phyloP scores from a whole-genome alignment of 2,888 invertebrate genomes.

The Orthosia gracilis region DNA sequence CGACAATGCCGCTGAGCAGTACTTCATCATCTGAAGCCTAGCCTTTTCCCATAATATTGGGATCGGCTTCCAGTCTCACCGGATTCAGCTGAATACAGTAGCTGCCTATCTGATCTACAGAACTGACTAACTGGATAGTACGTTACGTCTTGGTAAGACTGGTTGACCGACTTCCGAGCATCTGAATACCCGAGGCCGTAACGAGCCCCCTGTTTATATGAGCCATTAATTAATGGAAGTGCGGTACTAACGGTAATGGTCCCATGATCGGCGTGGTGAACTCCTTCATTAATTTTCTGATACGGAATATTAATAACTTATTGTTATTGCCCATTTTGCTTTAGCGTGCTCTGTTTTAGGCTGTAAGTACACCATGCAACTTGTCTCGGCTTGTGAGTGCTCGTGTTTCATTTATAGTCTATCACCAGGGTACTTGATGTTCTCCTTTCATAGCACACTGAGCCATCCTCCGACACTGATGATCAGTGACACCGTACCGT shows the following conservation, averaged over 20 bases:
- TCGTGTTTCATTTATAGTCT: neutral
- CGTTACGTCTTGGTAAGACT: no score
- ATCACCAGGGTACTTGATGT: neutral
- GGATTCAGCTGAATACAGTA: neutral
- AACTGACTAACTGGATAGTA: no score
- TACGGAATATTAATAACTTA: slow-evolving; percentile 12
- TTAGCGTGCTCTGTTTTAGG: neutral
- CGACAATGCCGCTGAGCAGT: neutral
- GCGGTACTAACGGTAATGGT: neutral
- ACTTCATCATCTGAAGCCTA: no score
- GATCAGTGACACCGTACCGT: slow-evolving; percentile 5
- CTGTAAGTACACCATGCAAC: neutral
- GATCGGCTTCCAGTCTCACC: neutral
- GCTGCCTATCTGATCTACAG: no score
- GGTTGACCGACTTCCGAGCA: no score
- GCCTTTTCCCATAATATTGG: no score
- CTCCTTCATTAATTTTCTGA: neutral
- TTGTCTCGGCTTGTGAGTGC: neutral
- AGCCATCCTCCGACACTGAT: neutral
- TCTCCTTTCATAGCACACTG: neutral
- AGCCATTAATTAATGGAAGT: slow-evolving; percentile 7
- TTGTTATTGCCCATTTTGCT: neutral
- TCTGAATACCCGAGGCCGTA: no score
- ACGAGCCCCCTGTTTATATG: neutral
- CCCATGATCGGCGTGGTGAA: neutral